These are phyloP conservation scores for Tenebrio molitor DNA, from an alignment of 1,140 invertebrate species.

Conservation along the genomic window DNA sequence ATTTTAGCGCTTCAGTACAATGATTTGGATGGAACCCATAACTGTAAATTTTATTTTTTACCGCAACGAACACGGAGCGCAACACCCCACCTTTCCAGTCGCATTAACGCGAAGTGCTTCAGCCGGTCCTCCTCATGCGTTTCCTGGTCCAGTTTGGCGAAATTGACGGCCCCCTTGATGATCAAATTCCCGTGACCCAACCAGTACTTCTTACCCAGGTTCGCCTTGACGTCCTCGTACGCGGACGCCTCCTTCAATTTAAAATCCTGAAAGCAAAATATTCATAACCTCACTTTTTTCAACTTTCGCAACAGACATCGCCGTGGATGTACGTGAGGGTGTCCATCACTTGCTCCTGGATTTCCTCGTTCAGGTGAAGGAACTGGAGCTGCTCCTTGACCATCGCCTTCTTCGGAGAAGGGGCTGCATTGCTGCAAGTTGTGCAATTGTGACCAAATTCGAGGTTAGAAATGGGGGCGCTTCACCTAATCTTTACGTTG, in stretches of 20 bases:
- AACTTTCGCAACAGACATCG: constrained; percentile 54
- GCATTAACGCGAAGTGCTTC: constrained; percentile 77
- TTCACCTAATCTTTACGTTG: constrained; percentile 62
- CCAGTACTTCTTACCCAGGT: constrained; percentile 79
- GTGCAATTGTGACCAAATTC: constrained; percentile 37
- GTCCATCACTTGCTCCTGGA: constrained; percentile 78
- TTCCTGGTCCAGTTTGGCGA: constrained; percentile 70
- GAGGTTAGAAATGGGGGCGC: constrained; percentile 35
- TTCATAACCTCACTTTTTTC: background rate
- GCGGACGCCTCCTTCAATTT: constrained; percentile 66
- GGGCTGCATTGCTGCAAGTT: constrained; percentile 49
- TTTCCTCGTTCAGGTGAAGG: constrained; percentile 74
- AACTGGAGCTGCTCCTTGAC: constrained; percentile 81
- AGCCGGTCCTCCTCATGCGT: constrained; percentile 71
- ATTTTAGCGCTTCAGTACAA: constrained; percentile 78
- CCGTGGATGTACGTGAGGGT: constrained; percentile 80
- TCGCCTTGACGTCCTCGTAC: constrained; percentile 75
- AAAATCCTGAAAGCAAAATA: constrained; percentile 67
- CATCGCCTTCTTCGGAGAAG: constrained; percentile 47
- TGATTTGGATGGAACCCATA: constrained; percentile 81
- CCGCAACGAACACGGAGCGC: background rate
- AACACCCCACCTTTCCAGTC: constrained; percentile 73
- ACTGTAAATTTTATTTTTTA: constrained; percentile 65
- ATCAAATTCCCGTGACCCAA: constrained; percentile 79
- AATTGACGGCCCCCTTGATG: constrained; percentile 78